Evolutionary conservation across 2,888 invertebrate genomes (phyloP).

Genomic region (Lithophane semibrunnea): DNA sequence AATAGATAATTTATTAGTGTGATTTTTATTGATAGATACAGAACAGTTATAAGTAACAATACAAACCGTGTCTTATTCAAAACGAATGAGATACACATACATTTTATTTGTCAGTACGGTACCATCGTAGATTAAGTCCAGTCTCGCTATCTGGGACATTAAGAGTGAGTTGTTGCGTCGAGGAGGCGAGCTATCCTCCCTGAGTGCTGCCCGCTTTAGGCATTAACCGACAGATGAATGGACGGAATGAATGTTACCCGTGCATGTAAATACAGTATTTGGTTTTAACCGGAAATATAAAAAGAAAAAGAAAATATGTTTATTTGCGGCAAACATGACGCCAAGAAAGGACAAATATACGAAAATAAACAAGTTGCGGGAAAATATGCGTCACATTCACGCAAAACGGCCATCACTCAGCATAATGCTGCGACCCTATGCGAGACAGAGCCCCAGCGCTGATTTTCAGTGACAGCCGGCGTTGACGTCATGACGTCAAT

Average conservation of each 20-base stretch:
- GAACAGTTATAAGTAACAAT: not conserved
- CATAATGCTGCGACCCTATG: no score
- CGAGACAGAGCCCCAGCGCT: no score
- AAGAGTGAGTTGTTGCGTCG: conserved; percentile 39
- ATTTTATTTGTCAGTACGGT: conserved; percentile 24
- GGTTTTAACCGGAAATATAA: no score
- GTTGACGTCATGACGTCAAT: no score
- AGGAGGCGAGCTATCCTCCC: conserved; percentile 11
- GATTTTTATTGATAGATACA: not conserved
- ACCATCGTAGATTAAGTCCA: conserved; percentile 27
- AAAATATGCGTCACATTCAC: no score
- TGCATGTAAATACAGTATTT: not conserved
- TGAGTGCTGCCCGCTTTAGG: conserved; percentile 7
- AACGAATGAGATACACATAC: not conserved
- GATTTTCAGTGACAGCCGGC: no score
- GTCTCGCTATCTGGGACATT: conserved; percentile 46
- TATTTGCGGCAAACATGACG: no score
- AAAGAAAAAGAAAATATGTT: no score
- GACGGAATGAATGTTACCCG: conserved; percentile 2
- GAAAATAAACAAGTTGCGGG: no score
- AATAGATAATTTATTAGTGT: not conserved
- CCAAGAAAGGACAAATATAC: no score
- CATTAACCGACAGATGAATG: conserved; percentile 18
- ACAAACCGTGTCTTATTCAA: not conserved
- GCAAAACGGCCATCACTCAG: no score